phyloP scores from a whole-genome alignment of 2,888 invertebrate genomes.

The Philereme transversata region DNA sequence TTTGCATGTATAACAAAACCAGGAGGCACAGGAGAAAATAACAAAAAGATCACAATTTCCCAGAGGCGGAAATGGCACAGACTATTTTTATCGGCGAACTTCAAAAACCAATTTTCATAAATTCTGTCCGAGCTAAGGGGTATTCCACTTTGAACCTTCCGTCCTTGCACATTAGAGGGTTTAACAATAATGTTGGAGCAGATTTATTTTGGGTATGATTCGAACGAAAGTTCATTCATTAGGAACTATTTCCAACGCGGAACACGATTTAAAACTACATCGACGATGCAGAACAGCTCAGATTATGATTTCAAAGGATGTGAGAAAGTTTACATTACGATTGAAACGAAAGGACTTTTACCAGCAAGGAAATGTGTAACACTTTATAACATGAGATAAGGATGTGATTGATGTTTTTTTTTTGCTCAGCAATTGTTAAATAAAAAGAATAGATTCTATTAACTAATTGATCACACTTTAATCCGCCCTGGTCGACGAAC shows the following conservation, averaged over 20 bases:
- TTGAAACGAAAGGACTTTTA: constrained; percentile 1
- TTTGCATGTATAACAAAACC: no score
- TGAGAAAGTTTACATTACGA: constrained; percentile 6
- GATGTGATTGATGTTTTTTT: not conserved
- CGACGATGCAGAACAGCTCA: constrained; percentile 55
- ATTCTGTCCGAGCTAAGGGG: constrained; percentile 46
- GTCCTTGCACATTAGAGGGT: constrained; percentile 33
- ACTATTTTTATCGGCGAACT: constrained; percentile 69
- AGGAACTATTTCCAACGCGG: constrained; percentile 64
- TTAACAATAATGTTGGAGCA: constrained; percentile 23
- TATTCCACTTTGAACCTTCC: constrained; percentile 61
- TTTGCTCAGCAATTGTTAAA: not conserved
- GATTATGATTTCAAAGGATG: constrained; percentile 54
- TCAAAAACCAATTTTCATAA: constrained; percentile 56
- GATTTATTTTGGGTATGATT: constrained; percentile 41
- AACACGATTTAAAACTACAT: constrained; percentile 55
- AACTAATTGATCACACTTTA: constrained; percentile 33
- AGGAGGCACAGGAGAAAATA: constrained; percentile 46
- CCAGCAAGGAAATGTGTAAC: constrained; percentile 1
- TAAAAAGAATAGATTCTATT: constrained; percentile 19
- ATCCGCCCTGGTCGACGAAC: constrained; percentile 40
- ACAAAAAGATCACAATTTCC: constrained; percentile 70
- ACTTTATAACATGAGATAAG: not conserved
- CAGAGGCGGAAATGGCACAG: constrained; percentile 74
- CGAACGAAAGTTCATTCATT: constrained; percentile 61